phyloP scores from a whole-genome alignment of 2,113 vertebrate species.

The Oostethus manadensis region DNA sequence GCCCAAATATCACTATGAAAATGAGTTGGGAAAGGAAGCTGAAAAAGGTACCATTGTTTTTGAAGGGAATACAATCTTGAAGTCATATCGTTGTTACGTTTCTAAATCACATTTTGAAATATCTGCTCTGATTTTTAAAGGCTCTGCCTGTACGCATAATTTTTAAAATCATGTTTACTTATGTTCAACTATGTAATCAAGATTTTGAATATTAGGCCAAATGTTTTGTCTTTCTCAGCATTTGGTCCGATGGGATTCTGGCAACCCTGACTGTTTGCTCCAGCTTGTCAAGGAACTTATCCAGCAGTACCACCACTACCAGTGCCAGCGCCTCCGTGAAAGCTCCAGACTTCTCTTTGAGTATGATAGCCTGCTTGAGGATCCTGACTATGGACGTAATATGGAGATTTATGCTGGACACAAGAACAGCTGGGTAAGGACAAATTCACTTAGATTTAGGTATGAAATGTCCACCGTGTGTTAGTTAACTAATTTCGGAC shows the following conservation, averaged over 20 bases:
- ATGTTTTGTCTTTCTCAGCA: conserved; percentile 70
- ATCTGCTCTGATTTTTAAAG: no score
- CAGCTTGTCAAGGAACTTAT: conserved; percentile 96
- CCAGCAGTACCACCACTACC: conserved; percentile 94
- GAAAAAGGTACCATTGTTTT: no score
- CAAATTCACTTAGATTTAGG: no score
- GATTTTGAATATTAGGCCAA: background rate
- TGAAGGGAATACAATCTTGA: no score
- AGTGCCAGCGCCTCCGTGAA: conserved; percentile 88
- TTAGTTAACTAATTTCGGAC: no score
- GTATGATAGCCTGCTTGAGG: conserved; percentile 92
- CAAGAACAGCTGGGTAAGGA: conserved; percentile 93
- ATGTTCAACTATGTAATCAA: no score
- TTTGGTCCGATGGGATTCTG: conserved; percentile 87
- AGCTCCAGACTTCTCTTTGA: conserved; percentile 97
- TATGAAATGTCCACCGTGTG: no score
- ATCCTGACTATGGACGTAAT: conserved; percentile 86
- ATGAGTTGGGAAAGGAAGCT: conserved; percentile 4
- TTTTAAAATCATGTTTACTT: no score
- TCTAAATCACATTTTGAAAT: no score
- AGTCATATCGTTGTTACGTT: no score
- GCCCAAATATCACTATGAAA: conserved; percentile 25
- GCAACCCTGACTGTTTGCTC: conserved; percentile 86
- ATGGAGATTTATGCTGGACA: conserved; percentile 96
- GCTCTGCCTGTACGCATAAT: no score